Percentiles rank a stretch among this genome's conserved stretches.
phyloP scores from a whole-genome alignment of 2,113 vertebrate genomes.

The Thunnus maccoyii region DNA sequence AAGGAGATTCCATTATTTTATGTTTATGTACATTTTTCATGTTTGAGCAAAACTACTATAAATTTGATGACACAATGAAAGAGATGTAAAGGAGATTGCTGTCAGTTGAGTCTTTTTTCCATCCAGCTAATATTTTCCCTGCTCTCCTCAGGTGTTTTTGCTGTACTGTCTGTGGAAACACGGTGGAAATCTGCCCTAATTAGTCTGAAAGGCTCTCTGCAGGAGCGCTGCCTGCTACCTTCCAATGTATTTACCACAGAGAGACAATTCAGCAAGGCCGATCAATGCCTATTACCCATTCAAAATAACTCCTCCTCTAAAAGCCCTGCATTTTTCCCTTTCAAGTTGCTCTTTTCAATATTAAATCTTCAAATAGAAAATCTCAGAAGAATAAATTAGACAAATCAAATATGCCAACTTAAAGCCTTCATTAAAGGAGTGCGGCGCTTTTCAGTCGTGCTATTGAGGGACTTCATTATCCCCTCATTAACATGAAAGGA shows the following conservation, averaged over 20 bases:
- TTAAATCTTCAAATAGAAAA: slow-evolving; percentile 82
- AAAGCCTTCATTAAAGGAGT: slow-evolving; percentile 82
- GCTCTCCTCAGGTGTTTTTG: slow-evolving; percentile 38
- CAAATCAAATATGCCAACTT: slow-evolving; percentile 85
- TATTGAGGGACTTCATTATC: slow-evolving; percentile 84
- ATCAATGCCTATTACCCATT: slow-evolving; percentile 78
- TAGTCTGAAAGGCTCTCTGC: slow-evolving; percentile 64
- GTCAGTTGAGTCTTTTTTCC: slow-evolving; percentile 12
- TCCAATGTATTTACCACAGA: slow-evolving; percentile 62
- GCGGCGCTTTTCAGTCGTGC: slow-evolving; percentile 71
- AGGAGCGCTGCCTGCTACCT: slow-evolving; percentile 48
- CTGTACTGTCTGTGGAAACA: slow-evolving; percentile 37
- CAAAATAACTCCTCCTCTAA: slow-evolving; percentile 69
- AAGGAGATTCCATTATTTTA: neutral
- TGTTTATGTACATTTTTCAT: neutral
- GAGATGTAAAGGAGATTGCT: neutral
- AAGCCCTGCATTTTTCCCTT: slow-evolving; percentile 74
- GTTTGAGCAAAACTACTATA: neutral
- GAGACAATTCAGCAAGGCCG: slow-evolving; percentile 59
- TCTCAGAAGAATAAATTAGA: slow-evolving; percentile 85
- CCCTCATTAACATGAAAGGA: slow-evolving; percentile 85
- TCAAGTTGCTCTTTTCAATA: slow-evolving; percentile 79
- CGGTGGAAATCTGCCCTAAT: slow-evolving; percentile 56
- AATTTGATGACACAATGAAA: neutral
- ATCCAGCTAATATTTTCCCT: slow-evolving; percentile 21